phyloP scores from a whole-genome alignment of 2,888 invertebrate species.

The Abscondita cerata region DNA sequence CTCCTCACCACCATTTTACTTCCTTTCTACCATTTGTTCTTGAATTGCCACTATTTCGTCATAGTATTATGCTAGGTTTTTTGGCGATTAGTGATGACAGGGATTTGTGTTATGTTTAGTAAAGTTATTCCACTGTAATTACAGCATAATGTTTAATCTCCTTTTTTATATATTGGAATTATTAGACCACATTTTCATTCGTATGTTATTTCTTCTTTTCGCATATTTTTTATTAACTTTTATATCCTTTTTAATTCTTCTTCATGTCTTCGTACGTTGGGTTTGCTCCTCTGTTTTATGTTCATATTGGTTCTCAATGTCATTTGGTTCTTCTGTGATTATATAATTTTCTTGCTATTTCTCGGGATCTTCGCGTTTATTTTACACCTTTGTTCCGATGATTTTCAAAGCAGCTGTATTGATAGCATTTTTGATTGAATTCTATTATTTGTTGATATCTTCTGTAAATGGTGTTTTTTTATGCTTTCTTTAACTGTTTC shows the following conservation, averaged over 20 bases:
- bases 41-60: too few species aligned
- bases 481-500: not conserved
- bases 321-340: not conserved
- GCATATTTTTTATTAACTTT: not conserved
- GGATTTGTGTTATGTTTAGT: not conserved
- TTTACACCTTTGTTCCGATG: not conserved
- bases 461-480: not conserved
- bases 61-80: too few species aligned
- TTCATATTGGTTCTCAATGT: not conserved
- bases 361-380: too few species aligned
- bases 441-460: not conserved
- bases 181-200: not conserved
- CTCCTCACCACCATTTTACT: too few species aligned
- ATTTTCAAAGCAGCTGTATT: not conserved
- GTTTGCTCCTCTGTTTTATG: not conserved
- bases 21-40: too few species aligned
- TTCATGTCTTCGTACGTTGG: too few species aligned
- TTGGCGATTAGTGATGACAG: not conserved
- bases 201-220: not conserved
- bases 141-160: not conserved
- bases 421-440: not conserved
- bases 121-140: too few species aligned
- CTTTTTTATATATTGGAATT: not conserved
- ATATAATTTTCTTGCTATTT: not conserved
- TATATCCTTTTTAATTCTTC: not conserved